Percentiles rank a stretch among this genome's conserved stretches.
Evolutionary conservation across 2,113 vertebrate species (phyloP).

Genomic region (Coptodon bakossiorum): DNA sequence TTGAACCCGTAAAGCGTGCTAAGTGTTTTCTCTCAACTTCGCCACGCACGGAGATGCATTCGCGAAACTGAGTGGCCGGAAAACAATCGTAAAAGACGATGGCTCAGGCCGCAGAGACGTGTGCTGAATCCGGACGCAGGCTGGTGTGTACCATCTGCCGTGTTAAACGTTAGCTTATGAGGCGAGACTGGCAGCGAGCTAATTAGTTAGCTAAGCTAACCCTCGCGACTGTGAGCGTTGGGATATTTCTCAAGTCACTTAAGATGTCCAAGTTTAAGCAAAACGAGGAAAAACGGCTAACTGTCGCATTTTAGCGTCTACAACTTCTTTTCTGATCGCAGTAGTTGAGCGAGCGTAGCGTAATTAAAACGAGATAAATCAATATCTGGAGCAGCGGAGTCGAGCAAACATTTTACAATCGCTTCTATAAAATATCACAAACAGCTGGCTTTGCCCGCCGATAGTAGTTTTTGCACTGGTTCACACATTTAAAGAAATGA

Average conservation of each 20-base stretch:
- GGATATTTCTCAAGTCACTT: conserved; percentile 10
- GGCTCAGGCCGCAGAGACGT: conserved; percentile 82
- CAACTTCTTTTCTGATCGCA: background rate
- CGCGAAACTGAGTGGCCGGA: conserved; percentile 68
- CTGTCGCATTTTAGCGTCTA: background rate
- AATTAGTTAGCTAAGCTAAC: conserved; percentile 64
- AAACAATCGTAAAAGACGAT: conserved; percentile 70
- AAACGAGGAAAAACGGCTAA: background rate
- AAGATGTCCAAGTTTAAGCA: background rate
- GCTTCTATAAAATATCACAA: background rate
- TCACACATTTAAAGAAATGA: background rate
- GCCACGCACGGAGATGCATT: conserved; percentile 30
- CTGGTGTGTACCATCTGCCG: conserved; percentile 82
- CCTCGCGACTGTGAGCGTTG: background rate
- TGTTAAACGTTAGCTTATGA: conserved; percentile 43
- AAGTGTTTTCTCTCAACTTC: conserved; percentile 72
- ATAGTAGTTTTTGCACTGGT: background rate
- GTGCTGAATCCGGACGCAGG: conserved; percentile 88
- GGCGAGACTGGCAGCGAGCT: conserved; percentile 46
- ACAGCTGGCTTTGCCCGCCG: background rate
- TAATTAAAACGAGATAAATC: background rate
- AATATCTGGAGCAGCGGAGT: background rate
- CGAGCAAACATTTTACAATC: background rate
- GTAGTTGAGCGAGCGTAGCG: background rate
- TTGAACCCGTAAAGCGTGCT: conserved; percentile 77